Percentiles rank a stretch among this genome's conserved stretches.
phyloP scores from a whole-genome alignment of 1,140 invertebrate genomes.

The Aporrectodea caliginosa region DNA sequence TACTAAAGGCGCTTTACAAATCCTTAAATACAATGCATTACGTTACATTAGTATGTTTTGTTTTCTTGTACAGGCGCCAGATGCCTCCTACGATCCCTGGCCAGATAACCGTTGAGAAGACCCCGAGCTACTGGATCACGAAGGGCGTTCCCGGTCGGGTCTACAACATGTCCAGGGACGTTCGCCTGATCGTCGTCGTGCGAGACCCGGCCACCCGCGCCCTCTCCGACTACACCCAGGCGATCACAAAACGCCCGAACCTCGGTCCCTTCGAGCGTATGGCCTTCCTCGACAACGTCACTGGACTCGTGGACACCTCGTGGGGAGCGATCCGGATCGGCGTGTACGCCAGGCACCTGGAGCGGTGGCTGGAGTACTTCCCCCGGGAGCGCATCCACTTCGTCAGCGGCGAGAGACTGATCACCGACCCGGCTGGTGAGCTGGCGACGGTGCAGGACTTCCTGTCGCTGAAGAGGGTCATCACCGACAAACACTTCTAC shows the following conservation, averaged over 20 bases:
- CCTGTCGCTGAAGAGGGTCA: slow-evolving; percentile 73
- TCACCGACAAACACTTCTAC: slow-evolving; percentile 87
- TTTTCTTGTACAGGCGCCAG: slow-evolving; percentile 59
- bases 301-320: slow-evolving; percentile 67
- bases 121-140: slow-evolving; percentile 88
- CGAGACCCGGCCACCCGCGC: slow-evolving; percentile 86
- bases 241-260: background rate
- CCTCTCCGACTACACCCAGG: slow-evolving; percentile 86
- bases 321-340: slow-evolving; percentile 84
- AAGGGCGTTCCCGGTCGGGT: slow-evolving; percentile 77
- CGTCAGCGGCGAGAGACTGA: slow-evolving; percentile 82
- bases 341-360: slow-evolving; percentile 76
- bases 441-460: slow-evolving; percentile 80
- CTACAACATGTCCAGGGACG: slow-evolving; percentile 77
- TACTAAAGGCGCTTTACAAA: too few relatives aligned
- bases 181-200: slow-evolving; percentile 83
- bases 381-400: slow-evolving; percentile 78
- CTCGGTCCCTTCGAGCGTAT: background rate
- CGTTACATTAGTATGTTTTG: background rate
- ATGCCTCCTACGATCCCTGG: slow-evolving; percentile 80
- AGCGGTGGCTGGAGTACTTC: slow-evolving; percentile 82
- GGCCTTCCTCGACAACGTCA: background rate
- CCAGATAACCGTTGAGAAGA: slow-evolving; percentile 93
- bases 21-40: too few relatives aligned
- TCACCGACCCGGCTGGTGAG: slow-evolving; percentile 79